phyloP scores from a whole-genome alignment of 30 jellyfish, hydroid and myxozoan genomes.

The Hydra vulgaris region DNA sequence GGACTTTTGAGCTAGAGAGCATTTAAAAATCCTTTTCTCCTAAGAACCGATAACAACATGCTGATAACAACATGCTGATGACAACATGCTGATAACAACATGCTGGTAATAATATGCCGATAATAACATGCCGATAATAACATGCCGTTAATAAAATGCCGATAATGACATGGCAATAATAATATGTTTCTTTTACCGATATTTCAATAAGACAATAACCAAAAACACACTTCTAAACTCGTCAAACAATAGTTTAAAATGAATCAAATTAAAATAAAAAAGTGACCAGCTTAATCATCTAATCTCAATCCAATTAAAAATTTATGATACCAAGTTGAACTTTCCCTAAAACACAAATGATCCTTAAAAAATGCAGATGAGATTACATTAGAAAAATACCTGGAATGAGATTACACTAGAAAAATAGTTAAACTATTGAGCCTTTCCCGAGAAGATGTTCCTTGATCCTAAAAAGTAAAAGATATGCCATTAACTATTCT shows the following conservation, averaged over 20 bases:
- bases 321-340: not conserved
- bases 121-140: not conserved
- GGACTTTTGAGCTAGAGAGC: no score
- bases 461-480: not conserved
- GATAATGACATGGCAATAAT: not conserved
- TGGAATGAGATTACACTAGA: not conserved
- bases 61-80: not conserved
- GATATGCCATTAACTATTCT: not conserved
- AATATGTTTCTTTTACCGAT: not conserved
- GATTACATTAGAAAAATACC: not conserved
- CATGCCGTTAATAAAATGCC: no score
- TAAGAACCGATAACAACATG: not conserved
- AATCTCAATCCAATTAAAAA: not conserved
- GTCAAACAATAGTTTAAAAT: not conserved
- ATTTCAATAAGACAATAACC: not conserved
- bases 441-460: not conserved
- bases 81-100: not conserved
- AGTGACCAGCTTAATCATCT: not conserved
- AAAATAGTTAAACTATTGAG: not conserved
- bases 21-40: not conserved
- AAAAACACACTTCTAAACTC: not conserved
- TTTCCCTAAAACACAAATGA: not conserved
- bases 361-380: not conserved
- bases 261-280: not conserved
- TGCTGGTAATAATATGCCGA: no score